Evolutionary conservation across 30 jellyfish, hydroid and myxozoan species (phyloP).

Genomic region (Aurelia aurita): DNA sequence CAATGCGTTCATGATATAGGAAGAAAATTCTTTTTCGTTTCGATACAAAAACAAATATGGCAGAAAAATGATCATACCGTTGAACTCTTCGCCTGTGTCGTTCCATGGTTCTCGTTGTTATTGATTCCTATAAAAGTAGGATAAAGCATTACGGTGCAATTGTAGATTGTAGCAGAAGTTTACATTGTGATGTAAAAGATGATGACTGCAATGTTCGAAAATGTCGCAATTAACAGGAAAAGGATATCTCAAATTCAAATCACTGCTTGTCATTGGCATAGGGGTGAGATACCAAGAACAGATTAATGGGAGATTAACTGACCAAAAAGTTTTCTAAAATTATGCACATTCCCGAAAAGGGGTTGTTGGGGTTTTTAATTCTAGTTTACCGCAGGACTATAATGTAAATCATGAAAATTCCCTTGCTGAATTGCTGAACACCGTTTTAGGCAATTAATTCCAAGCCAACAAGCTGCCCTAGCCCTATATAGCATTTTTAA

Average conservation of each 20-base stretch:
- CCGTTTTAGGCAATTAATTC: not conserved
- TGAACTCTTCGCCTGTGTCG: slow-evolving; percentile 14
- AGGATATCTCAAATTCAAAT: not conserved
- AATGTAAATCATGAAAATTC: not conserved
- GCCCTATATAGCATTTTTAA: not conserved
- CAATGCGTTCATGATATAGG: not conserved
- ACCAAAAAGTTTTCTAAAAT: not conserved
- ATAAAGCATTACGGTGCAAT: not conserved
- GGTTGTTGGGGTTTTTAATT: not conserved
- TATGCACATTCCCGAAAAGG: not conserved
- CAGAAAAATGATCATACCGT: slow-evolving; percentile 2
- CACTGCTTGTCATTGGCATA: not conserved
- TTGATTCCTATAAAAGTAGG: slow-evolving; percentile 7
- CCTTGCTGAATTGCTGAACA: not conserved
- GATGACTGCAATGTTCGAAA: not conserved
- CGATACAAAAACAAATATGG: not conserved
- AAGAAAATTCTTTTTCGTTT: not conserved
- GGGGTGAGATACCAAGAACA: not conserved
- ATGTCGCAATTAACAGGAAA: not conserved
- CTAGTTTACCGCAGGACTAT: not conserved
- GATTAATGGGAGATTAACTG: not conserved
- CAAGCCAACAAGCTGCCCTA: not conserved
- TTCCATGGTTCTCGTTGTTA: slow-evolving; percentile 1
- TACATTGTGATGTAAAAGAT: not conserved
- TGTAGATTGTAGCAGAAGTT: not conserved